These are phyloP conservation scores for Melitaea athalia DNA, from an alignment of 2,888 invertebrate species.

Conservation along the genomic window DNA sequence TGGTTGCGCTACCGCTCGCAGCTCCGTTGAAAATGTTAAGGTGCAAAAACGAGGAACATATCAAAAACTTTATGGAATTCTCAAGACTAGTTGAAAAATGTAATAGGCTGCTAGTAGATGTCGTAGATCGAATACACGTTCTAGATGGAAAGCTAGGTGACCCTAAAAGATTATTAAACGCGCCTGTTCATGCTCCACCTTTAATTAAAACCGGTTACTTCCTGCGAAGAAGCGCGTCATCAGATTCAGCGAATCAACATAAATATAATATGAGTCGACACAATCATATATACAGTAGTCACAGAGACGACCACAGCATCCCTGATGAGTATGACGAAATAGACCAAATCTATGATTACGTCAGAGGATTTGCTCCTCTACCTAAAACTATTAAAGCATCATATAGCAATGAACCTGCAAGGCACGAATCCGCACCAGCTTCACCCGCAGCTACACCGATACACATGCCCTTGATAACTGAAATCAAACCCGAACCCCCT, in stretches of 20 bases:
- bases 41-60: conserved; percentile 91
- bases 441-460: conserved; percentile 81
- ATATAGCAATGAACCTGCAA: conserved; percentile 75
- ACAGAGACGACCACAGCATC: conserved; percentile 85
- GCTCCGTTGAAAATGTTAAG: conserved; percentile 92
- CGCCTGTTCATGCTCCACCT: conserved; percentile 69
- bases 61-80: conserved; percentile 89
- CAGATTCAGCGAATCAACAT: conserved; percentile 86
- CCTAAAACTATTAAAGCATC: conserved; percentile 90
- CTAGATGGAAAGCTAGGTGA: conserved; percentile 91
- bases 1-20: conserved; percentile 92
- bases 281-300: conserved; percentile 79
- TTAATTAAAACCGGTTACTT: conserved; percentile 86
- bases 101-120: conserved; percentile 87
- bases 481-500: conserved; percentile 92
- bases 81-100: conserved; percentile 90
- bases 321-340: conserved; percentile 96
- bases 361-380: conserved; percentile 94
- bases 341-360: conserved; percentile 98
- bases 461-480: conserved; percentile 78
- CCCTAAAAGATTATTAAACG: conserved; percentile 72
- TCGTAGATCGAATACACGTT: conserved; percentile 91
- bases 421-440: conserved; percentile 81
- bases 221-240: conserved; percentile 89
- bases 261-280: conserved; percentile 77